These are phyloP conservation scores for Zootoca vivipara DNA, from an alignment of 2,113 vertebrate species.

Conservation along the genomic window DNA sequence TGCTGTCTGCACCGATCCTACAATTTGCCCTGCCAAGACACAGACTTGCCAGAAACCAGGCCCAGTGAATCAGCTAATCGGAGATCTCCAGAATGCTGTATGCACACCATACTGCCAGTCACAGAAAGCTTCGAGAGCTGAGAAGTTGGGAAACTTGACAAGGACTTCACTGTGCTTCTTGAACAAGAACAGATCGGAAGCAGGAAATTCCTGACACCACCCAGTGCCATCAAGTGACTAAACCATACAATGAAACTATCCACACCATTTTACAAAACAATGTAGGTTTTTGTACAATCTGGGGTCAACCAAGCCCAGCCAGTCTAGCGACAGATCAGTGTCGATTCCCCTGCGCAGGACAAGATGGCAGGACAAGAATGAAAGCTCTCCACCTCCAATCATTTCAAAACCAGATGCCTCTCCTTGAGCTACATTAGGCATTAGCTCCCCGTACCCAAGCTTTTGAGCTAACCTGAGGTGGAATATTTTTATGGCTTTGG, in stretches of 20 bases:
- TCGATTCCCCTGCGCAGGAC: neutral
- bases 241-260: too few species aligned
- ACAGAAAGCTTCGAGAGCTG: too few species aligned
- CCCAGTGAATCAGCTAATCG: neutral
- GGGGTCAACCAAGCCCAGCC: neutral
- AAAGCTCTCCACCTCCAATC: neutral
- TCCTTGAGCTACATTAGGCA: neutral
- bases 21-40: too few species aligned
- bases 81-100: neutral
- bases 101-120: neutral
- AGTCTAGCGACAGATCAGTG: neutral
- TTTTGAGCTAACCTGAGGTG: neutral
- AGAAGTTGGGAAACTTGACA: too few species aligned
- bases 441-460: rapidly evolving
- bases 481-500: neutral
- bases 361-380: too few species aligned
- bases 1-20: too few species aligned
- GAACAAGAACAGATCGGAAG: too few species aligned
- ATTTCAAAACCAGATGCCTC: neutral
- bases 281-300: neutral
- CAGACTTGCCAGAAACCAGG: neutral
- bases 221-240: too few species aligned
- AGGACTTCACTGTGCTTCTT: too few species aligned
- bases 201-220: too few species aligned
- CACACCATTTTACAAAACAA: neutral